Base-by-base conservation (phyloP, 2,797 vertebrate species). In the Rhodeus uyekii region DNA sequence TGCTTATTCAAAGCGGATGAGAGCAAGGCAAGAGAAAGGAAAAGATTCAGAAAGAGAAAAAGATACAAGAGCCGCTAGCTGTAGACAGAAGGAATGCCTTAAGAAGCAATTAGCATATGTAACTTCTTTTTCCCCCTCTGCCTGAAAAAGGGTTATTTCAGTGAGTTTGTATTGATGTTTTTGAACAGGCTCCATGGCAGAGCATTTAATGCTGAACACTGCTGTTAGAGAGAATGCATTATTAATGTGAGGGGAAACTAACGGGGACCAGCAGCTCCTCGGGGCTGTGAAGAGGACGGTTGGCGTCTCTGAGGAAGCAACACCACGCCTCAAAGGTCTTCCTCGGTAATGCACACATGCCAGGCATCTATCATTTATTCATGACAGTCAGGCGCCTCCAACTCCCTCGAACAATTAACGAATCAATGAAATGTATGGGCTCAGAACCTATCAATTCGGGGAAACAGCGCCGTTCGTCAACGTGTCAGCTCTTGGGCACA, bases 381-480 rank as follows among this genome's bases (percentile, higher is more conserved):
- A 93, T 88, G 89, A 88, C 87, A 86, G 90, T 76, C 89, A 89
- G 88, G 80, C 85, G 87, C 89, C 80, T 87, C 72, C 83, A 75
- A 84, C 68, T 82, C 77, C 79, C 80, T 78, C 29, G 44, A 50
- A 90, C 91, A 94, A 95, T 95, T 93, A 95, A 89, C 27, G 13
- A 92, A 94, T 95, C 93, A 84, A 94, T 94, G 90, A 91, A 92
- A 90, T 38, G 79, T 88, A 93, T 86, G 48, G 86, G 90, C 88
- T 92, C 89, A 90, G 88, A 89, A 92, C 89, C 88, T 86, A 93
- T 92, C 90, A 88, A 87, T 92, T 93, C 86, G 83, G 74, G 24
- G 76, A 89, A 90, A 89, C 53, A 71, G 84, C 27, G 83, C 84
- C 85, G 88, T 92, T 92, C 81, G 88, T 93, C 92, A 93, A 91